Percentiles rank a stretch among this genome's conserved stretches.
These are phyloP conservation scores for Gallinago nigripennis DNA, from an alignment of 2,797 vertebrate genomes.

Conservation along the genomic window DNA sequence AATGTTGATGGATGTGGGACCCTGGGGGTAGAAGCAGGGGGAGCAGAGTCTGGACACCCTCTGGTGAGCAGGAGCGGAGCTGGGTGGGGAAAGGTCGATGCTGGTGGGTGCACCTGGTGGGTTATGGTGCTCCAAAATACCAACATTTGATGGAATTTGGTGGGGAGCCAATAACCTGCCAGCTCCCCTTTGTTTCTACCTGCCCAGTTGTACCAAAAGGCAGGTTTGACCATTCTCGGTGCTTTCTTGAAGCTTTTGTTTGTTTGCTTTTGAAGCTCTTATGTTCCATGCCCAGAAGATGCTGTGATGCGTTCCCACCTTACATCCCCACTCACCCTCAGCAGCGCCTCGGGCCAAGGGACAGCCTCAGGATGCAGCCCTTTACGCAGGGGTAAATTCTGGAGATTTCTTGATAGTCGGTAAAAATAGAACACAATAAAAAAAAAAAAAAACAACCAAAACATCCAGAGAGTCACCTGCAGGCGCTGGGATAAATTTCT, in stretches of 20 bases:
- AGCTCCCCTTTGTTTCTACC: neutral
- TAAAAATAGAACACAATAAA: neutral
- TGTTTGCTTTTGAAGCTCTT: neutral
- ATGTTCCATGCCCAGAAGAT: neutral
- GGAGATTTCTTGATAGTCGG: neutral
- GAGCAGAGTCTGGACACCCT: fast-evolving
- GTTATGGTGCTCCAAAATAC: neutral
- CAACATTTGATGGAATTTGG: neutral
- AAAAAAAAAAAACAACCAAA: neutral
- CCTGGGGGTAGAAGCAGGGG: neutral
- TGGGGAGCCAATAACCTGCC: neutral
- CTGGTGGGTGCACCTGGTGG: neutral
- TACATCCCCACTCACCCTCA: neutral
- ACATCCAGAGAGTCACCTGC: neutral
- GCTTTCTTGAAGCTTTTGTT: neutral
- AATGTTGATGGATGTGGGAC: neutral
- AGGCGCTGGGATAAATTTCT: constrained; percentile 31
- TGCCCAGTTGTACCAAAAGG: neutral
- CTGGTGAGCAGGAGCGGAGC: neutral
- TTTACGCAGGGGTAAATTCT: neutral
- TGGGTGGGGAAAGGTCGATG: neutral
- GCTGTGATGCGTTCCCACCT: neutral
- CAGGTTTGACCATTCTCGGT: neutral
- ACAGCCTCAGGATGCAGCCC: neutral
- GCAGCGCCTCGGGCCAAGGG: neutral